Evolutionary conservation across 2,888 invertebrate genomes (phyloP).

Genomic region (Agrochola lychnidis): DNA sequence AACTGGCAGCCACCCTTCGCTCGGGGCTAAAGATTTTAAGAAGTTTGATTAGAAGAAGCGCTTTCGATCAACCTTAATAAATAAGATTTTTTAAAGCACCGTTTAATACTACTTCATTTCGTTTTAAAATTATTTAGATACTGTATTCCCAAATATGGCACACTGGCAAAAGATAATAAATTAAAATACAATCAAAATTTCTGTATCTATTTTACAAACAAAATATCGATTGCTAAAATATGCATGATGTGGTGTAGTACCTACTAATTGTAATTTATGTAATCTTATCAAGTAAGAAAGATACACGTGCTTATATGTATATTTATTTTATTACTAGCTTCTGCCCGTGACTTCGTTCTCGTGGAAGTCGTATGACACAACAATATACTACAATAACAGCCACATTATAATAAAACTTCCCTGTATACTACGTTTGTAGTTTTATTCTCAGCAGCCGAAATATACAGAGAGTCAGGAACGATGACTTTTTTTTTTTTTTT

Average conservation of each 20-base stretch:
- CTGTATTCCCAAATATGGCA: neutral
- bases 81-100: conserved; percentile 18
- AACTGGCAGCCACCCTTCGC: conserved; percentile 75
- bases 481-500: no score
- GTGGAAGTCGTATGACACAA: no score
- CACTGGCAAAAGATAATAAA: neutral
- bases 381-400: no score
- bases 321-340: neutral
- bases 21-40: conserved; percentile 56
- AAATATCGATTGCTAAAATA: neutral
- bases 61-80: conserved; percentile 15
- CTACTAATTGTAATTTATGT: neutral
- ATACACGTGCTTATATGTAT: neutral
- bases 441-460: no score
- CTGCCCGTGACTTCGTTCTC: no score
- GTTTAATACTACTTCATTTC: neutral
- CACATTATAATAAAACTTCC: no score
- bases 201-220: neutral
- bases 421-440: no score
- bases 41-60: neutral
- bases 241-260: neutral
- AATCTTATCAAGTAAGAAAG: neutral
- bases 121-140: neutral
- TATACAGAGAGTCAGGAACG: no score
- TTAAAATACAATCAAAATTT: neutral